Base-by-base conservation (phyloP, 2,113 vertebrate species). In the Mastomys coucha region DNA sequence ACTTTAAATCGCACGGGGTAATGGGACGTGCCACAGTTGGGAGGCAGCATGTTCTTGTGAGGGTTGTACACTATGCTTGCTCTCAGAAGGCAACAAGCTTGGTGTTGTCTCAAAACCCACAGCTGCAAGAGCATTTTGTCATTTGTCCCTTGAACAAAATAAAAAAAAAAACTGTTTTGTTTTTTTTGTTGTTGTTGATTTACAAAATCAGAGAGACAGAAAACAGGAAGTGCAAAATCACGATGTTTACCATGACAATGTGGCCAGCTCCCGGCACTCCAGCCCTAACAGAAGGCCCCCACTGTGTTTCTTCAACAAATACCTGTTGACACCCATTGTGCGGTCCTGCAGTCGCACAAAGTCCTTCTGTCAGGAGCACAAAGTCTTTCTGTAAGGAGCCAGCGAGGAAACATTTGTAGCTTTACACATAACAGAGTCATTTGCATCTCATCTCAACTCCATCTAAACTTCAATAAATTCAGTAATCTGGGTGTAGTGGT, bases 331-430 rank as follows among this genome's bases (percentile, higher is more conserved):
- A 1, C 31, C 26, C 20, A 24, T 2, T 20, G 5, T 17, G 45
- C 0, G 2, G 26, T 1, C 8, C 72, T 12, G 0, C 0, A 45
- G 36, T 24, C 0, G 12, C 28, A 20, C 88, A 13, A 39, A 33
- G 19, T 2, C 16, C 8, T 11, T 26, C 75, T 1, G 28, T 33
- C 7, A n/a, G 49, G 28, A 39, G 39, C 45, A 45, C 45, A 45
- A 45, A 45, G 45, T 45, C 45, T 4, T 45, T n/a, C n/a, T n/a
- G n/a, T n/a, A n/a, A n/a, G n/a, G n/a, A n/a, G n/a, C n/a, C n/a
- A n/a, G n/a, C n/a, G n/a, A 13, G 49, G n/a, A 39, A 33, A 22
- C 14, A 13, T 10, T 26, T 76, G 26, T 13, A 26, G 11, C 51
- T 86, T 76, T n/a, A 26, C 7, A 4, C 1, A 9, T 33, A 3